Evolutionary conservation across 1,140 invertebrate genomes (phyloP), one percentile per base, ranked within the genome.

Genomic region (Drosophila eugracilis): DNA sequence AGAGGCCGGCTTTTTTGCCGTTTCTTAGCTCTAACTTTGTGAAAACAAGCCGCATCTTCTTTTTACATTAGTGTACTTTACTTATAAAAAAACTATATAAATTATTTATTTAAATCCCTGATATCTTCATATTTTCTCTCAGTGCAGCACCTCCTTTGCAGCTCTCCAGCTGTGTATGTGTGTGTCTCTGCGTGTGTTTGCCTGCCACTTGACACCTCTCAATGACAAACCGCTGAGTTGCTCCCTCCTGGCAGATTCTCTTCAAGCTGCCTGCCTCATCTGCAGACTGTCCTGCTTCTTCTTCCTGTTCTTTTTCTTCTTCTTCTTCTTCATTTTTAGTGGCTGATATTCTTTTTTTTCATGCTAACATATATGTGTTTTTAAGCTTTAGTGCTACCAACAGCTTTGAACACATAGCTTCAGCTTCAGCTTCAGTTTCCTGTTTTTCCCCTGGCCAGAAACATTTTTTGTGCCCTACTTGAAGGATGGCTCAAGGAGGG

Each of bases 171-270:
- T 69, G 74, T 65, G 60, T 62, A 14, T 37, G 62, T 69, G 74
- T 65, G 60, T 62, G 59, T 36, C 39, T 53, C 28, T 22, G 55
- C 55, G 12, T 65, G 39, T 65, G 57, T 60, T 81, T 83, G 78
- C 67, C 78, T 78, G 78, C 21, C 78, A 81, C 78, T 81, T 81
- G 78, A 81, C 78, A 81, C 78, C 78, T 81, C 78, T 83, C 78
- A 83, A 74, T 81, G 78, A 81, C 78, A 81, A 71, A 69, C 78
- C 77, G 76, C 77, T 79, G 70, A 70, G 75, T 53, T 72, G 67
- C 54, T 74, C 49, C 67, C 52, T 59, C 17, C 34, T 69, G 52
- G 49, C 63, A 37, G 24, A n/a, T 67, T 17, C 55, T 60, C 28
- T 28, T 44, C 22, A 15, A 24, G 53, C 49, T 36, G 34, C 55